phyloP scores from a whole-genome alignment of 2,888 invertebrate genomes.

The Periphyllus acericola region DNA sequence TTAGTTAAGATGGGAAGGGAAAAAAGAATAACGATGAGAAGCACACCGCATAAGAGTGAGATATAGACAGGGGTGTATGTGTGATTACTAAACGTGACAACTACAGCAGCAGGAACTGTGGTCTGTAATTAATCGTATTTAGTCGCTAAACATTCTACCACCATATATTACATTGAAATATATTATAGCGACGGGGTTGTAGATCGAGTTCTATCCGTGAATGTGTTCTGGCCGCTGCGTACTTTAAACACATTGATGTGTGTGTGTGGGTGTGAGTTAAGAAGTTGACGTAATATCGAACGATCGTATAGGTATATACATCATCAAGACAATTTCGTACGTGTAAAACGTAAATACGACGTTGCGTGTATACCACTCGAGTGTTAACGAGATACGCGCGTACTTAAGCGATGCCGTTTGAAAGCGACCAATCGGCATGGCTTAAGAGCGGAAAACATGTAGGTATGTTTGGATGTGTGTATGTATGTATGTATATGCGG shows the following conservation, averaged over 20 bases:
- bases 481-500: neutral
- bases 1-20: neutral
- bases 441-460: neutral
- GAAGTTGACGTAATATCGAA: neutral
- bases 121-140: slow-evolving; percentile 26
- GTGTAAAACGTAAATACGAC: neutral
- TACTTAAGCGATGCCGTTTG: neutral
- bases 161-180: neutral
- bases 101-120: neutral
- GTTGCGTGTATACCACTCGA: neutral
- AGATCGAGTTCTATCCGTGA: neutral
- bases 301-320: neutral
- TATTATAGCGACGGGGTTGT: neutral
- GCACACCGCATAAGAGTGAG: neutral
- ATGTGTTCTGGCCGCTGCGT: neutral
- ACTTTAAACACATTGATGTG: neutral
- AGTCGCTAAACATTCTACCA: neutral
- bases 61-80: neutral
- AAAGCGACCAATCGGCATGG: neutral
- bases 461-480: neutral
- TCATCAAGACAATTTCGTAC: too few relatives aligned
- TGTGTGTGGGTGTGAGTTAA: neutral
- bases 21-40: neutral
- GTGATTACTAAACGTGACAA: slow-evolving; percentile 41
- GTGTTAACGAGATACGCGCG: neutral